Conservation (phyloP, 2,797 vertebrate species). For the Carapus acus region DNA sequence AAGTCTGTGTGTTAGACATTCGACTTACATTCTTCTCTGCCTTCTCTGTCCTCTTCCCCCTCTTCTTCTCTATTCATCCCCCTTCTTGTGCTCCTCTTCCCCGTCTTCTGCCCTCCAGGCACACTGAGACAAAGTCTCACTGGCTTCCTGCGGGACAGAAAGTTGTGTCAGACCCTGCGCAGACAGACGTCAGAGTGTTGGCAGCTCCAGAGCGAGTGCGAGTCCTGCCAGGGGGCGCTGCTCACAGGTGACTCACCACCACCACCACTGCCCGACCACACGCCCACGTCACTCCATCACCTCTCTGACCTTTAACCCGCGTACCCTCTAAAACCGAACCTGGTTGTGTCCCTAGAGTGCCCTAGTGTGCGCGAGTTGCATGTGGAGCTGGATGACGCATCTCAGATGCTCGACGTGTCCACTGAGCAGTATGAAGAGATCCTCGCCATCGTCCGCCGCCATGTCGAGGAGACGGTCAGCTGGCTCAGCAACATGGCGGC, state of each 20-base stretch:
- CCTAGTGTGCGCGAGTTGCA: constrained; percentile 79
- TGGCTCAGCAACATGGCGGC: constrained; percentile 80
- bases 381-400: constrained; percentile 78
- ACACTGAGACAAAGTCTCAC: constrained; percentile 54
- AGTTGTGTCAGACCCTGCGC: constrained; percentile 71
- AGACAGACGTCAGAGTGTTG: constrained; percentile 82
- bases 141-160: constrained; percentile 60
- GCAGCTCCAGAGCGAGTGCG: constrained; percentile 79
- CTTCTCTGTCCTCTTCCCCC: too few relatives aligned
- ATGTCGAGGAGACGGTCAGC: constrained; percentile 77
- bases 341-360: constrained; percentile 71
- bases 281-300: too few relatives aligned
- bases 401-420: constrained; percentile 78
- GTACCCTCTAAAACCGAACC: too few relatives aligned
- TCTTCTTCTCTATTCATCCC: too few relatives aligned
- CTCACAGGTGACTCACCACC: constrained; percentile 70
- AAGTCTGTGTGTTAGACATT: too few relatives aligned
- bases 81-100: not conserved
- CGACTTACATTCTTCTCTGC: too few relatives aligned
- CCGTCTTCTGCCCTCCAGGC: constrained; percentile 1
- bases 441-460: constrained; percentile 75
- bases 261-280: not conserved
- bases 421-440: constrained; percentile 83
- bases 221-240: constrained; percentile 79
- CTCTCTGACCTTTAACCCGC: too few relatives aligned